phyloP scores from a whole-genome alignment of 2,113 vertebrate genomes.

The Chlamydotis undulata region DNA sequence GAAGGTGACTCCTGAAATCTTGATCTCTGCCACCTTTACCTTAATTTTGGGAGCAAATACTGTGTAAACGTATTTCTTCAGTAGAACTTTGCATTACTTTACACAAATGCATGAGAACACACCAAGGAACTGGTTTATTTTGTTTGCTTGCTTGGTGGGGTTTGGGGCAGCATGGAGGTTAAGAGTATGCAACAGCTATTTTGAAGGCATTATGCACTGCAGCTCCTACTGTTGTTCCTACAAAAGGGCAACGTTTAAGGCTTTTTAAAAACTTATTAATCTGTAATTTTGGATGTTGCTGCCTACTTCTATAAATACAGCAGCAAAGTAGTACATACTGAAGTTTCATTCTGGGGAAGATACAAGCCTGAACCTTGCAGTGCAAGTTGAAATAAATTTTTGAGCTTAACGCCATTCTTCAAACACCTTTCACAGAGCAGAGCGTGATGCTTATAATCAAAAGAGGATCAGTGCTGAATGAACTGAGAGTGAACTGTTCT shows the following conservation, averaged over 20 bases:
- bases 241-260: not conserved
- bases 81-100: not conserved
- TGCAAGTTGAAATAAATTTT: constrained; percentile 24
- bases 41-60: not conserved
- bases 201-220: not conserved
- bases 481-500: not conserved
- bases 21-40: not conserved
- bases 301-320: not conserved
- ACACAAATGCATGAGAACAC: not conserved
- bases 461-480: not conserved
- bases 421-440: not conserved
- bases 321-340: not conserved
- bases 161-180: rapidly evolving
- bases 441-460: not conserved
- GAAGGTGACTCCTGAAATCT: not conserved
- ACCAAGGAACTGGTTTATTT: not conserved
- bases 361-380: not conserved
- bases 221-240: not conserved
- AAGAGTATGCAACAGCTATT: not conserved
- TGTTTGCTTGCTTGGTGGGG: not conserved
- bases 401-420: not conserved
- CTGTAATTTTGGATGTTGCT: not conserved
- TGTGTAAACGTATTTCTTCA: not conserved
- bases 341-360: not conserved
- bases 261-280: not conserved